Evolutionary conservation across 2,113 vertebrate species (phyloP).

Genomic region (Mesocricetus auratus): DNA sequence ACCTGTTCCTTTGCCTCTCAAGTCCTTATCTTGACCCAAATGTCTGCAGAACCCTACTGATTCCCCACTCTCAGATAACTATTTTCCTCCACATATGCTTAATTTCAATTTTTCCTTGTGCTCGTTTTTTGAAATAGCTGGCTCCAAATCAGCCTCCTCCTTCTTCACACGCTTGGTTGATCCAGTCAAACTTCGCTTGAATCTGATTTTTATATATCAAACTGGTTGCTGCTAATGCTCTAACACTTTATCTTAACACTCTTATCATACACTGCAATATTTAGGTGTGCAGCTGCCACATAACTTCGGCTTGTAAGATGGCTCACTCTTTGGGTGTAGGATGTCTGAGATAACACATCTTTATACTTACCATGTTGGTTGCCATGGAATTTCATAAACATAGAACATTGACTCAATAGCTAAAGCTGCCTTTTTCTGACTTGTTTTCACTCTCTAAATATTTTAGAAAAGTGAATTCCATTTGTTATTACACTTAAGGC

Average conservation of each 20-base stretch:
- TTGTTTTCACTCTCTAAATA: constrained; percentile 6
- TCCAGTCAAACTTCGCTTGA: background rate
- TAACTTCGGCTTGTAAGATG: background rate
- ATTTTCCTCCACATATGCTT: background rate
- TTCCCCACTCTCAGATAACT: background rate
- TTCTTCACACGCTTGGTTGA: background rate
- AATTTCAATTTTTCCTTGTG: constrained; percentile 10
- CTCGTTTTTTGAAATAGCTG: background rate
- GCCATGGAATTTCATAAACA: background rate
- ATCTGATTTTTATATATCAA: constrained; percentile 21
- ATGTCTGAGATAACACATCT: background rate
- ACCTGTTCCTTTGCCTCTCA: background rate
- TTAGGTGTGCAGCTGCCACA: background rate
- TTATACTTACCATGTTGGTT: background rate
- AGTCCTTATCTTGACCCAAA: background rate
- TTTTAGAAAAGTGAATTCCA: background rate
- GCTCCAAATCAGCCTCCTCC: background rate
- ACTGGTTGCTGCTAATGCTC: constrained; percentile 1
- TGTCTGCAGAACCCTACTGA: background rate
- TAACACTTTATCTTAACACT: constrained; percentile 53
- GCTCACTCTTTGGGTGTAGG: background rate
- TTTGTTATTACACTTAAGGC: background rate
- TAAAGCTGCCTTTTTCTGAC: background rate
- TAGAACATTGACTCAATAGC: background rate
- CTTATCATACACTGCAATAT: background rate